Base-by-base conservation (phyloP, 1,140 invertebrate species). In the Conus betulinus region DNA sequence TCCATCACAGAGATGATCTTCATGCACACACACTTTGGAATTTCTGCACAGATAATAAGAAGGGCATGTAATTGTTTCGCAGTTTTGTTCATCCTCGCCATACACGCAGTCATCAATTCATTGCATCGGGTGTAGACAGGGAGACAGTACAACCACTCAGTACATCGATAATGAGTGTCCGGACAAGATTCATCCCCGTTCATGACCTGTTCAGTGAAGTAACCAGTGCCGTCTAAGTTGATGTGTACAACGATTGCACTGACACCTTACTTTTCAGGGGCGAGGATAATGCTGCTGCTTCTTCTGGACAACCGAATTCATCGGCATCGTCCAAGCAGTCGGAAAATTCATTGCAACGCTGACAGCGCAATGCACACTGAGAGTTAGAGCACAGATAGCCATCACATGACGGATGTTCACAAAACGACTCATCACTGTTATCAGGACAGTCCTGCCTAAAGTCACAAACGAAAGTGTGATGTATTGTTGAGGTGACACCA, bases 21-120 rank as follows among this genome's bases (percentile, higher is more conserved):
- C n/a, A 25, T 82, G 84, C 53, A 89, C 60, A 60, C 90, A 90
- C 27, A 85, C 74, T 20, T 6, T 20, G n/a, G 88, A 89, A 3
- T 17, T 20, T 15, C 63, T 55, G 67, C 88, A 88, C 20, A 74
- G 55, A 55, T 84, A 90, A 20, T 84, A 85, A 52, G 85, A 86
- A 8, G 86, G 88, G 84, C 90, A 90, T 25, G 60, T 11, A 13
- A 25, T 83, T 20, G 17, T 57, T 15, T 86, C 27, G 20, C 84
- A 86, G 67, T 27, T 39, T 25, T 25, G 63, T 52, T 86, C 84
- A 55, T 86, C 84, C 67, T 86, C 84, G 11, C 52, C 17, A 11
- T 27, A 13, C 11, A 17, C 5, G 20, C 84, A 86, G 67, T 86
- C 84, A 25, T 5, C 5, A 10, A 63, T 52, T 81, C 89, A n/a